Conservation (phyloP, 2,888 invertebrate species). For the Acanthosepion pharaonis region DNA sequence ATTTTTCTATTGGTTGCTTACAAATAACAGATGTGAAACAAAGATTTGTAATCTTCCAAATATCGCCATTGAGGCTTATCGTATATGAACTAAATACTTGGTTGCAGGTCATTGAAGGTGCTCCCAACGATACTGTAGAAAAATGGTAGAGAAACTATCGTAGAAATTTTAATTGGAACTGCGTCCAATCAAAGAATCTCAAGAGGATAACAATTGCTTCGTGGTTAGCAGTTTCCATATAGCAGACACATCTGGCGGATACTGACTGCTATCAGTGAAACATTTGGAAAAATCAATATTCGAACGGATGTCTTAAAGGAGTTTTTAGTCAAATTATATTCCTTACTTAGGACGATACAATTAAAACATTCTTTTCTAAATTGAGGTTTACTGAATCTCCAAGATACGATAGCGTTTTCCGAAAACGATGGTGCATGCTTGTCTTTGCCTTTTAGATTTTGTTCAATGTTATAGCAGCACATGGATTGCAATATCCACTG, state of each 20-base stretch:
- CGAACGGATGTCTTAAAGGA: not conserved
- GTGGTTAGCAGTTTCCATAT: not conserved
- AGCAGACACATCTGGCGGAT: not conserved
- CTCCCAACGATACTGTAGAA: not conserved
- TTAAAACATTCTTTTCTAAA: not conserved
- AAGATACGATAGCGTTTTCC: not conserved
- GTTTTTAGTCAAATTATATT: not conserved
- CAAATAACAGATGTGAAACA: too few species aligned
- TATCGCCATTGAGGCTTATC: too few species aligned
- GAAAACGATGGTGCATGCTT: not conserved
- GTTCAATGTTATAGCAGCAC: not conserved
- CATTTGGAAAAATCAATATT: not conserved
- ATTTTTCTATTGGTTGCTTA: too few species aligned
- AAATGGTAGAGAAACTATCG: not conserved
- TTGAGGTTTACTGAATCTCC: not conserved
- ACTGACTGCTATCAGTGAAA: not conserved
- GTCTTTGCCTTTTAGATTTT: not conserved
- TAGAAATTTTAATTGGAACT: slow-evolving; percentile 1
- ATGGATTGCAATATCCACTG: not conserved
- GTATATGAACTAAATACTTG: too few species aligned
- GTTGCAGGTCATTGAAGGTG: too few species aligned
- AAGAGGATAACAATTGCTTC: not conserved
- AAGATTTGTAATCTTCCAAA: too few species aligned
- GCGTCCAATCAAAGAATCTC: not conserved
- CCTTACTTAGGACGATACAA: not conserved